Percentiles rank a stretch among this genome's conserved stretches.
These are phyloP conservation scores for Poecile atricapillus DNA, from an alignment of 2,113 vertebrate species.

Conservation along the genomic window DNA sequence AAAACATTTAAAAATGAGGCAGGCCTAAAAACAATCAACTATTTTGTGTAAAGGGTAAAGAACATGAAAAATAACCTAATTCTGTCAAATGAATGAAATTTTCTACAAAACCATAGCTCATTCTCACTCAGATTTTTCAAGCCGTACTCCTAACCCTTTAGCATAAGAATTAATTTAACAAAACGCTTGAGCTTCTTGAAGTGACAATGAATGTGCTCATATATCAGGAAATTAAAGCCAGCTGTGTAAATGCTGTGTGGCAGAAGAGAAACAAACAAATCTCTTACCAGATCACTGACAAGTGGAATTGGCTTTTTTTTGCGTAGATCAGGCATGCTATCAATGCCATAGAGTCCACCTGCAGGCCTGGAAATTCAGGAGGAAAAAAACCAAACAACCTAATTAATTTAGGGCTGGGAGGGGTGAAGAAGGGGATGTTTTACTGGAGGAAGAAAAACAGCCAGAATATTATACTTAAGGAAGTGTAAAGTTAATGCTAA, in stretches of 20 bases:
- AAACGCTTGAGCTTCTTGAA: neutral
- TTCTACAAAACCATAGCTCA: neutral
- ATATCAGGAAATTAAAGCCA: neutral
- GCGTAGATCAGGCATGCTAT: conserved; percentile 97
- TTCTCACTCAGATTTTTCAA: neutral
- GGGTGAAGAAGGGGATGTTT: neutral
- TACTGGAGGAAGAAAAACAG: neutral
- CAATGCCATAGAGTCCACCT: conserved; percentile 93
- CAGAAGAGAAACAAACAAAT: neutral
- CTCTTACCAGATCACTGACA: conserved; percentile 97
- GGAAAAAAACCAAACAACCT: neutral
- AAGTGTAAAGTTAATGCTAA: neutral
- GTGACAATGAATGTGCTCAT: neutral
- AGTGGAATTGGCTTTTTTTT: conserved; percentile 93
- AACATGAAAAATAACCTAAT: neutral
- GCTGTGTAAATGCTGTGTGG: neutral
- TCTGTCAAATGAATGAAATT: neutral
- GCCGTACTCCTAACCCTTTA: neutral
- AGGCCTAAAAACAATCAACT: neutral
- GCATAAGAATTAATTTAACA: neutral
- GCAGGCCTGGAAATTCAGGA: conserved; percentile 76
- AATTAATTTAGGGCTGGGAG: neutral
- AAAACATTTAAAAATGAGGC: neutral
- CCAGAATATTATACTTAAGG: neutral
- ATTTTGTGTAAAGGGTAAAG: neutral